Conservation (phyloP, 2,888 invertebrate species). For the Glyphotaelius pellucidus region DNA sequence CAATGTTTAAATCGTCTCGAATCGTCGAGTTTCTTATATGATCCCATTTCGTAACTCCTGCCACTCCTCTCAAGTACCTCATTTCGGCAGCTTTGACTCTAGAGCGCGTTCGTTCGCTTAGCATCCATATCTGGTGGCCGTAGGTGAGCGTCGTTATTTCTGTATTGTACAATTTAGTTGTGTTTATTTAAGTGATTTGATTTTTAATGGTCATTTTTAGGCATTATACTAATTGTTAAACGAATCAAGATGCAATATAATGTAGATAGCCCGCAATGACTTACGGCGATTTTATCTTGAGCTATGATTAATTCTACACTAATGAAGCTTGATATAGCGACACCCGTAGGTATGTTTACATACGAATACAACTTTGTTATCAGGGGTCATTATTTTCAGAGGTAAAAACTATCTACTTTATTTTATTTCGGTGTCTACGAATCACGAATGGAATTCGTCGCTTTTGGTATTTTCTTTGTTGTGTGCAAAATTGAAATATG, state of each 20-base stretch:
- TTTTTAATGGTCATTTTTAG: too few relatives aligned
- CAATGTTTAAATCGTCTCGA: too few relatives aligned
- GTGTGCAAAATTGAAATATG: not conserved
- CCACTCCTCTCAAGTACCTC: too few relatives aligned
- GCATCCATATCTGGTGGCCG: too few relatives aligned
- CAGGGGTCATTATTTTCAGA: not conserved
- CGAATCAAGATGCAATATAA: not conserved
- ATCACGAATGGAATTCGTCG: not conserved
- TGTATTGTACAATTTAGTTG: not conserved
- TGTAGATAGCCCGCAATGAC: not conserved
- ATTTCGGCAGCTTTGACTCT: too few relatives aligned
- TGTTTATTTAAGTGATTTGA: too few relatives aligned
- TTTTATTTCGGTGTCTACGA: not conserved
- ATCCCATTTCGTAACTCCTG: too few relatives aligned
- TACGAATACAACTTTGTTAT: not conserved
- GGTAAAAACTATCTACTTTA: not conserved
- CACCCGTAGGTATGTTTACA: not conserved
- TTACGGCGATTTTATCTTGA: not conserved
- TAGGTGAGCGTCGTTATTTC: too few relatives aligned
- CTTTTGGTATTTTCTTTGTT: not conserved
- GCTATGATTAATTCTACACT: not conserved
- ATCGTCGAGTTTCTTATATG: too few relatives aligned
- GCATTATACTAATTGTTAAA: not conserved
- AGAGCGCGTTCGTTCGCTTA: too few relatives aligned
- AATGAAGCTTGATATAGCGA: not conserved